Percentiles rank a stretch among this genome's conserved stretches.
Conservation (phyloP, 2,888 invertebrate species). For the Eretmocerus hayati region DNA sequence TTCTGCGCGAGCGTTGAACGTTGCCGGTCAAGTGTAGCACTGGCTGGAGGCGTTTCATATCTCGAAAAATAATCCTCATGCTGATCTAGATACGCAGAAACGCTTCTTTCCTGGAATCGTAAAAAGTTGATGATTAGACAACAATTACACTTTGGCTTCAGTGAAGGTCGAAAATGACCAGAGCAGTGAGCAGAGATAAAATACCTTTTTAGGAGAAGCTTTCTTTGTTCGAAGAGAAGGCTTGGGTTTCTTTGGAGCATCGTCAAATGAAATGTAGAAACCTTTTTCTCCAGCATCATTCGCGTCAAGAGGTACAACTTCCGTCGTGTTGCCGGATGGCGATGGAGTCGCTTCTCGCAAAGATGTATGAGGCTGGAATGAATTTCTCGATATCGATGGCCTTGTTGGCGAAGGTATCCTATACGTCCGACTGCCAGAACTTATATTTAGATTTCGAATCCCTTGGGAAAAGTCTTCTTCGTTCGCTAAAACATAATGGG, state of each 20-base stretch:
- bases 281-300: constrained; percentile 61
- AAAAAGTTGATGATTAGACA: background rate
- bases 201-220: constrained; percentile 70
- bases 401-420: constrained; percentile 83
- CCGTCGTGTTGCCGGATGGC: constrained; percentile 42
- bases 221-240: constrained; percentile 74
- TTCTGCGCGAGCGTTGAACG: constrained; percentile 49
- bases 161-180: background rate
- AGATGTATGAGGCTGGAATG: constrained; percentile 56
- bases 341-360: constrained; percentile 44
- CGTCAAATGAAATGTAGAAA: constrained; percentile 91
- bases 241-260: constrained; percentile 80
- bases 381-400: constrained; percentile 62
- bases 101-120: constrained; percentile 33
- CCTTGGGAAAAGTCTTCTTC: constrained; percentile 52
- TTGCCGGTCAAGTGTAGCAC: constrained; percentile 35
- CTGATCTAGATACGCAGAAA: constrained; percentile 39
- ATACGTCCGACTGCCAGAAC: constrained; percentile 81
- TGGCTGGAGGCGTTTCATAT: constrained; percentile 34
- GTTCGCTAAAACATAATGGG: constrained; percentile 31
- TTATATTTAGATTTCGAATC: constrained; percentile 72
- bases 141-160: background rate
- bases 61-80: constrained; percentile 36
- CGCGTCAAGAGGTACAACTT: constrained; percentile 47
- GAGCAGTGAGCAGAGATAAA: no score